Percentiles rank a stretch among this genome's conserved stretches.
Evolutionary conservation across 92 coral and sea anemone genomes (phyloP).

Genomic region (Plumapathes pennacea): DNA sequence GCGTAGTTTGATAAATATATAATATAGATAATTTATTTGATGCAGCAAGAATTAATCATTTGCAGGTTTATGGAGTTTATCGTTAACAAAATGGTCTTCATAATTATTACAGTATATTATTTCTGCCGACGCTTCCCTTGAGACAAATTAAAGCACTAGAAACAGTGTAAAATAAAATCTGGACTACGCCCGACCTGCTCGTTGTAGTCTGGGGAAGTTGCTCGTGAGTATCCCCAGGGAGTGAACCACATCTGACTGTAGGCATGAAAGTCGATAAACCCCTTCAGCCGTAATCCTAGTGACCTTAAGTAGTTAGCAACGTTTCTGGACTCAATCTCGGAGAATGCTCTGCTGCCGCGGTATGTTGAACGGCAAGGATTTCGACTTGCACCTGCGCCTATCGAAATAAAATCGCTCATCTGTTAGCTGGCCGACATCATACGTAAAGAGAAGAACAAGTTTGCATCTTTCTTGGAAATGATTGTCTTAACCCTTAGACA

Average conservation of each 20-base stretch:
- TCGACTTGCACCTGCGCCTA: conserved; percentile 42
- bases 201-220: conserved; percentile 26
- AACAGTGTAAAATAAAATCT: not conserved
- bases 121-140: too few relatives aligned
- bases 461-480: too few relatives aligned
- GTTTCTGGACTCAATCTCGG: conserved; percentile 45
- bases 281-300: conserved; percentile 53
- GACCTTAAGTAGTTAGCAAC: conserved; percentile 19
- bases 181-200: conserved; percentile 70
- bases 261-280: conserved; percentile 87
- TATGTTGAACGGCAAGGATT: conserved; percentile 28
- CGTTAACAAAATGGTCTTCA: too few relatives aligned
- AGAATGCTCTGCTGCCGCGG: conserved; percentile 40
- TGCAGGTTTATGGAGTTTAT: too few relatives aligned
- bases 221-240: conserved; percentile 86
- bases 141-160: not conserved
- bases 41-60: too few relatives aligned
- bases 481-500: too few relatives aligned
- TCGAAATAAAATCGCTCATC: too few relatives aligned
- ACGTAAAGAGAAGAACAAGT: too few relatives aligned
- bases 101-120: too few relatives aligned
- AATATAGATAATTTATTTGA: too few relatives aligned
- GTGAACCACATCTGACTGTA: conserved; percentile 94
- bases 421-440: not conserved
- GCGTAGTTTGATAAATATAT: too few relatives aligned